Percentiles rank a stretch among this genome's conserved stretches.
phyloP scores from a whole-genome alignment of 2,797 vertebrate species.

The Acipenser transmontanus region DNA sequence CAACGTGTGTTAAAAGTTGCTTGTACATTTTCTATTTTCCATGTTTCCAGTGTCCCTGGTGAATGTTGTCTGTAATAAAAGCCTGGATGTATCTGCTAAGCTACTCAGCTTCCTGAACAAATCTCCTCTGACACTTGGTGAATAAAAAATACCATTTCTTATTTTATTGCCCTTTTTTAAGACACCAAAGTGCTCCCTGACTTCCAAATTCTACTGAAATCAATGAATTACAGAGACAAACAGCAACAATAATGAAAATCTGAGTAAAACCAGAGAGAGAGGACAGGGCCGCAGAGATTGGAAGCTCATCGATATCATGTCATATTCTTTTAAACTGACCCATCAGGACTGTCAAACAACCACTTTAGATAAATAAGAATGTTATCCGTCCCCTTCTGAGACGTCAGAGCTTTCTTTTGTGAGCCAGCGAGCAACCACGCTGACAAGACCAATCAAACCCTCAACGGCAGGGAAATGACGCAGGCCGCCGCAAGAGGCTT shows the following conservation, averaged over 20 bases:
- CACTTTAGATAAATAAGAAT: constrained; percentile 16
- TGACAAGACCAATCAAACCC: constrained; percentile 6
- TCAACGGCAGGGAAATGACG: not conserved
- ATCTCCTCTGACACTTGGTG: not conserved
- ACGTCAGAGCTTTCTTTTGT: constrained; percentile 10
- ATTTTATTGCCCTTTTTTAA: not conserved
- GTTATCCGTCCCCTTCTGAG: constrained; percentile 11
- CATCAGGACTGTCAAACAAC: constrained; percentile 9
- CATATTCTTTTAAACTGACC: constrained; percentile 13
- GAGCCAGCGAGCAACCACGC: not conserved
- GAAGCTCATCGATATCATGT: constrained; percentile 8
- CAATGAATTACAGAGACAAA: not conserved
- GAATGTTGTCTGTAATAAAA: too few relatives aligned
- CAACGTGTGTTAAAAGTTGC: too few relatives aligned
- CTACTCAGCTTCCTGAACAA: not conserved
- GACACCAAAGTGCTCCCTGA: not conserved
- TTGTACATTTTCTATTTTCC: too few relatives aligned
- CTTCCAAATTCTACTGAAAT: not conserved
- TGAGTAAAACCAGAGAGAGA: not conserved
- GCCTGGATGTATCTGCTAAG: not conserved
- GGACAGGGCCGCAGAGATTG: constrained; percentile 4
- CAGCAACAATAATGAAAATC: constrained; percentile 2
- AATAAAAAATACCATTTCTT: not conserved
- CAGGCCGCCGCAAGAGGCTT: constrained; percentile 11
- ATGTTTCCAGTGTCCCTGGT: too few relatives aligned